phyloP scores from a whole-genome alignment of 1,140 invertebrate genomes.

The Cyclargus thomasi region DNA sequence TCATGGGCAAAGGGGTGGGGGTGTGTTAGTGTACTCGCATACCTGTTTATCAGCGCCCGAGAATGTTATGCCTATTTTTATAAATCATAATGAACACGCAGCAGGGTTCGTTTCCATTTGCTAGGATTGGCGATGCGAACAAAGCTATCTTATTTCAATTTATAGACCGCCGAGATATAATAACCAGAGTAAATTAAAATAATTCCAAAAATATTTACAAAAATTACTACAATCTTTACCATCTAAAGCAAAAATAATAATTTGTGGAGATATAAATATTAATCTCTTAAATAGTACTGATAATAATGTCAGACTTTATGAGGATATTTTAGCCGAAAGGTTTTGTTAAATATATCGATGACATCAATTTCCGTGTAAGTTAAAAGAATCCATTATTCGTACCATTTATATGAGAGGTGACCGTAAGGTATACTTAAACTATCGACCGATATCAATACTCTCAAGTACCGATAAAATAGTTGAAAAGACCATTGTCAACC shows the following conservation, averaged over 20 bases:
- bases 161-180: neutral
- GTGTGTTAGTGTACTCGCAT: neutral
- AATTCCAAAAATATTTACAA: neutral
- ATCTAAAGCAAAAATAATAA: neutral
- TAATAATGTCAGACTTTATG: neutral
- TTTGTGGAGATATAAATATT: constrained; percentile 4
- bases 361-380: too few species aligned
- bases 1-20: neutral
- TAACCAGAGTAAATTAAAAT: neutral
- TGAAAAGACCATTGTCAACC: constrained; percentile 17
- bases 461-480: constrained; percentile 17
- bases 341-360: neutral
- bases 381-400: too few species aligned
- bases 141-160: neutral
- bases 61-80: neutral
- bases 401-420: too few species aligned
- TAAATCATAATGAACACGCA: neutral
- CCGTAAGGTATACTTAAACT: too few species aligned
- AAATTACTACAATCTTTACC: neutral
- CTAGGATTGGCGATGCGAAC: neutral
- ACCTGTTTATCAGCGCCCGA: neutral
- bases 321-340: neutral
- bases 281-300: neutral
- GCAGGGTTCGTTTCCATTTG: neutral
- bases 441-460: neutral